Evolutionary conservation across 30 jellyfish, hydroid and myxozoan species (phyloP).

Genomic region (Clytia hemisphaerica): DNA sequence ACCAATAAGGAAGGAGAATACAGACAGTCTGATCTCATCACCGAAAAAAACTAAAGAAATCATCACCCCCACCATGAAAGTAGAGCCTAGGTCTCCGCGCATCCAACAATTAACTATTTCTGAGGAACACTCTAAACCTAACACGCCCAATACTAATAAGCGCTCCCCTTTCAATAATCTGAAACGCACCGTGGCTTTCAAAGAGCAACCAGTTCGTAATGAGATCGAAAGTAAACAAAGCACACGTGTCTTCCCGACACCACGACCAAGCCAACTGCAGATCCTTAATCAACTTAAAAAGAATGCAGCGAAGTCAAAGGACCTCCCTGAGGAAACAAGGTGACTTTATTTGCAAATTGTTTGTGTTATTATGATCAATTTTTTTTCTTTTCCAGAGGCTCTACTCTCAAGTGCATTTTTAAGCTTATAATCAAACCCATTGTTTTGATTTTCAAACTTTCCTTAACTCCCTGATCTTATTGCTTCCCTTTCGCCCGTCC

Average conservation of each 20-base stretch:
- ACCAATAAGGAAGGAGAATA: no score
- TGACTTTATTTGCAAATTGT: no score
- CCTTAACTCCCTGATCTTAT: no score
- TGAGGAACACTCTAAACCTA: background rate
- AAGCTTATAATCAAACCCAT: background rate
- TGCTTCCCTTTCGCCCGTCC: no score
- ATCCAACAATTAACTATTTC: background rate
- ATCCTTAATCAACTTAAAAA: background rate
- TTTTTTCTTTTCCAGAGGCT: no score
- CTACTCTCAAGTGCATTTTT: background rate
- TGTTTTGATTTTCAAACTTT: no score
- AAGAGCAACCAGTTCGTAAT: slow-evolving; percentile 8
- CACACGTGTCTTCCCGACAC: background rate
- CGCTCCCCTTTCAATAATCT: background rate
- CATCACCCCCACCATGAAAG: background rate
- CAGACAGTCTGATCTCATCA: no score
- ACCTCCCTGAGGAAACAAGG: no score
- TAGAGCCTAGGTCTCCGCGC: background rate
- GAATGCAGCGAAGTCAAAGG: background rate
- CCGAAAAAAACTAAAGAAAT: background rate
- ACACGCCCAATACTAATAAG: background rate
- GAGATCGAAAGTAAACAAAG: background rate
- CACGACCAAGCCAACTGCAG: background rate
- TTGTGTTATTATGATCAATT: no score
- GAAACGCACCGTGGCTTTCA: background rate